These are phyloP conservation scores for Molorchus minor DNA, from an alignment of 2,888 invertebrate species.

Conservation along the genomic window DNA sequence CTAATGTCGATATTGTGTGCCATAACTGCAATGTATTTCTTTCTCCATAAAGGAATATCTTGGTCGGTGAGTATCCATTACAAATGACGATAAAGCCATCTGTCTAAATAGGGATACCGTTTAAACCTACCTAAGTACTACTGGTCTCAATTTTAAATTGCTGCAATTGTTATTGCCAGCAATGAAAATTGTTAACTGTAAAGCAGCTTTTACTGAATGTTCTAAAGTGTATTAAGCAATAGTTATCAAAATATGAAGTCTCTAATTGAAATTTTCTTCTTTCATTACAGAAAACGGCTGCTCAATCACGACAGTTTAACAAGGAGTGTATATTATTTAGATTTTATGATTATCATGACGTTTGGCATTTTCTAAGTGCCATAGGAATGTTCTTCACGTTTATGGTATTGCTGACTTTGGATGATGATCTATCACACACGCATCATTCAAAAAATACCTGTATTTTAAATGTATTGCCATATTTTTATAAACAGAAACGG, in stretches of 20 bases:
- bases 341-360: slow-evolving; percentile 85
- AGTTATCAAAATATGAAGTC: too few relatives aligned
- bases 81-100: neutral
- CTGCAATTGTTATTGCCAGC: too few relatives aligned
- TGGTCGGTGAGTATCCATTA: slow-evolving; percentile 67
- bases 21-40: slow-evolving; percentile 76
- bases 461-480: too few relatives aligned
- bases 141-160: too few relatives aligned
- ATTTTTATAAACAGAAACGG: too few relatives aligned
- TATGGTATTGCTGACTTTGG: slow-evolving; percentile 80
- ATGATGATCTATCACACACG: slow-evolving; percentile 77
- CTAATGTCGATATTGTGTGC: slow-evolving; percentile 72
- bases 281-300: slow-evolving; percentile 70
- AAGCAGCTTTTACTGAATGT: too few relatives aligned
- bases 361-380: slow-evolving; percentile 86
- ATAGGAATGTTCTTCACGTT: slow-evolving; percentile 84
- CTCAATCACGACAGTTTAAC: slow-evolving; percentile 79
- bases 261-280: slow-evolving; percentile 31
- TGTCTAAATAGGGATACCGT: too few relatives aligned
- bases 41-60: slow-evolving; percentile 74
- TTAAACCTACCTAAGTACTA: too few relatives aligned
- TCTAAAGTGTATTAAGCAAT: too few relatives aligned
- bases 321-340: slow-evolving; percentile 73
- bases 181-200: too few relatives aligned
- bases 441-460: slow-evolving; percentile 71